Base-by-base conservation (phyloP, 2,888 invertebrate species). In the Chrysina gloriosa region DNA sequence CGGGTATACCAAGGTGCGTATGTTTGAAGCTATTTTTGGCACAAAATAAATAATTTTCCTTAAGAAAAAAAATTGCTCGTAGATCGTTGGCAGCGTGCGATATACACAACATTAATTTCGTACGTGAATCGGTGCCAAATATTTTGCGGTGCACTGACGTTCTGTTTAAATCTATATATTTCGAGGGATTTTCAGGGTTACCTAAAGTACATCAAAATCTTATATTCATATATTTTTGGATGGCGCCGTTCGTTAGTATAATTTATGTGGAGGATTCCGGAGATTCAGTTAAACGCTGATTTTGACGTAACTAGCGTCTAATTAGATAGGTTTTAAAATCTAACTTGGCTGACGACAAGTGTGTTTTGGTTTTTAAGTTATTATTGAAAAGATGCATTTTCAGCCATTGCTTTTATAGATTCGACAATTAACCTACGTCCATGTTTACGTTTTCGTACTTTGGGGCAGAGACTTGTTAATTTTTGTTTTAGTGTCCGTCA, bases 61-160 rank as follows among this genome's bases (percentile, higher is more conserved):
- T 7, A n/a, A 11, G 58, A 42, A 16, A 31, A 61, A 56, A 61
- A 61, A 42, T 19, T 58, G 21, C 29, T 61, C 27, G 29, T 29
- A 42, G 14, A 61, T 61, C 58, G 58, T 42, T 61, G 58, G 58
- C 58, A 61, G 58, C 45, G 3, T 27, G 42, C 58, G 25, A 61
- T 61, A 42, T 29, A 61, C 58, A 61, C 58, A 39, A 64, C 66
- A 66, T 66, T 45, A 66, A 66, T 58, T 47, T 31, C 56, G 56
- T 58, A 25, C 45, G 58, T 47, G 66, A 58, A 47, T 29, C 47
- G 6, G 6, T 66, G 66, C 66, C 66, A 66, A 66, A 66, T 66
- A 66, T 58, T 66, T 66, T 58, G 45, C 47, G 56, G 58, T 66
- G 56, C 66, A 66, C 31, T 66, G 66, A 66, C 66, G 66, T 58